A percentile compares a stretch with the other conserved stretches of the same genome.
phyloP scores from a whole-genome alignment of 2,797 vertebrate genomes.

The Setipinna tenuifilis region DNA sequence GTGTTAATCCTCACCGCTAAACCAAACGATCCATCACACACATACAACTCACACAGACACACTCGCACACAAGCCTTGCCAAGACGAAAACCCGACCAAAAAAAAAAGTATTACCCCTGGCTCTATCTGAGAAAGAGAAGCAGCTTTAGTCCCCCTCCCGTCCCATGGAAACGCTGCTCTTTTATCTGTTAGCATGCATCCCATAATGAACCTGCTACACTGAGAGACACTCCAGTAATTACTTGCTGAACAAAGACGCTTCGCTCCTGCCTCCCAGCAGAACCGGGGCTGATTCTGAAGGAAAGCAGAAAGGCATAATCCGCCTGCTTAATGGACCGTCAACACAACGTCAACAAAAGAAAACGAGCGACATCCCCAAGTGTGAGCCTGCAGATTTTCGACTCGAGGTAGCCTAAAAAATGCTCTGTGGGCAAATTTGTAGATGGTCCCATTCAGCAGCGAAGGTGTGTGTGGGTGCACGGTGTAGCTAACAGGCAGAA shows the following conservation, averaged over 20 bases:
- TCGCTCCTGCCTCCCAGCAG: conserved; percentile 37
- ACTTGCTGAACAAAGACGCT: conserved; percentile 59
- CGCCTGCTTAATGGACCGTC: conserved; percentile 40
- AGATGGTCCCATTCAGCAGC: neutral
- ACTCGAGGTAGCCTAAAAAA: neutral
- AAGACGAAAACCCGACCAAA: conserved; percentile 2
- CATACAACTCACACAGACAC: neutral
- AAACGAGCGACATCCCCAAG: neutral
- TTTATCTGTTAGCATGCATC: conserved; percentile 56
- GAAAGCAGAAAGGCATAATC: conserved; percentile 41
- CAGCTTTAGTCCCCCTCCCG: conserved; percentile 48
- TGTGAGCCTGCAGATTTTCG: neutral
- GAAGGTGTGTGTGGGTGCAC: neutral
- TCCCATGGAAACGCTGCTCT: conserved; percentile 44
- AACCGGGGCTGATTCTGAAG: conserved; percentile 39
- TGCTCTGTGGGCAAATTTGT: neutral
- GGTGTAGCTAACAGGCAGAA: neutral
- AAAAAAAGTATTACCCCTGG: conserved; percentile 36
- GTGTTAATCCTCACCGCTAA: conserved; percentile 29
- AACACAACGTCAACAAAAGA: conserved; percentile 26
- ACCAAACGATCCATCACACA: conserved; percentile 27
- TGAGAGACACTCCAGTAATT: conserved; percentile 59
- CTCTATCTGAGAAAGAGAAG: conserved; percentile 24
- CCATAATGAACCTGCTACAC: conserved; percentile 62
- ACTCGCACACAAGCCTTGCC: neutral